A percentile compares a stretch with the other conserved stretches of the same genome.
phyloP scores from a whole-genome alignment of 2,113 vertebrate genomes.

The Eupsittula cactorum region DNA sequence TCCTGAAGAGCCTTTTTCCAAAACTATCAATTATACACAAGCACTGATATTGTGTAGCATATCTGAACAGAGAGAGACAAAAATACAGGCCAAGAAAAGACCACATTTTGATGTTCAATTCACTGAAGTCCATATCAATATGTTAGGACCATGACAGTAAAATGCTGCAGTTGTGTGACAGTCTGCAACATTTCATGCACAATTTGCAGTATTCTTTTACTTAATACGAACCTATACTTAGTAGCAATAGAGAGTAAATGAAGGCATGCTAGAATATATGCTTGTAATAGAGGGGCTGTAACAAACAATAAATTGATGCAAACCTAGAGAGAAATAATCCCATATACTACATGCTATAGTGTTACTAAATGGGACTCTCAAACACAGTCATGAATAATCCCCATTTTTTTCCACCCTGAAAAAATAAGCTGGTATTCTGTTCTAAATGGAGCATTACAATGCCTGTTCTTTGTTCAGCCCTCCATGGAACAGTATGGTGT shows the following conservation, averaged over 20 bases:
- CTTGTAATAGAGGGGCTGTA: not conserved
- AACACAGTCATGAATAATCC: not conserved
- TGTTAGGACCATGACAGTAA: not conserved
- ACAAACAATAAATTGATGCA: not conserved
- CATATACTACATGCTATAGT: not conserved
- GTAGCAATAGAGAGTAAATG: not conserved
- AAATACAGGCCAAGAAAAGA: not conserved
- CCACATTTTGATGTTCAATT: not conserved
- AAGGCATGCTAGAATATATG: not conserved
- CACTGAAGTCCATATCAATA: not conserved
- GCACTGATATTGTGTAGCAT: not conserved
- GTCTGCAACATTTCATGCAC: not conserved
- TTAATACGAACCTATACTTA: not conserved
- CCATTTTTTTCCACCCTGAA: not conserved
- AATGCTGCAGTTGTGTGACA: not conserved
- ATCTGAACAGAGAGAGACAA: not conserved
- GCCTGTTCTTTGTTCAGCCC: conserved; percentile 4
- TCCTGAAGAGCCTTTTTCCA: not conserved
- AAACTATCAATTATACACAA: not conserved
- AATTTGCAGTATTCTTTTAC: not conserved
- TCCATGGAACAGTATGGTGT: not conserved
- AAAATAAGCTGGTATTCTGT: not conserved
- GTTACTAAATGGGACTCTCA: not conserved
- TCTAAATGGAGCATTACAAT: not conserved
- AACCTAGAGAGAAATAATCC: not conserved